Evolutionary conservation across 2,888 invertebrate species (phyloP), one percentile per base, ranked within the genome.

Genomic region (Lepidocyrtinus sp.): DNA sequence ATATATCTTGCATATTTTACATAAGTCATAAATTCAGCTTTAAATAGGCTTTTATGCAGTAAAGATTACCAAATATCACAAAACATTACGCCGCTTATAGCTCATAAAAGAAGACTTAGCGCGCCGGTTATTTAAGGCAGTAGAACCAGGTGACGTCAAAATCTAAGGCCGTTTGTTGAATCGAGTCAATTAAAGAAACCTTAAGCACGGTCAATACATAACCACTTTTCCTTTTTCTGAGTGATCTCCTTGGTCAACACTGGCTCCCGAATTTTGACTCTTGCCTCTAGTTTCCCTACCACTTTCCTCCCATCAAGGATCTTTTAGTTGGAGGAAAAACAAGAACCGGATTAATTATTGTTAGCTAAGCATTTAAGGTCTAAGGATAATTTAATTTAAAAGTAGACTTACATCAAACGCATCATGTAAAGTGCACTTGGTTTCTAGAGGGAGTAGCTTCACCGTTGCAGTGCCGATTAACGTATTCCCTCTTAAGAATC

Each of bases 371-470:
- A n/a, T n/a, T n/a, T n/a, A n/a, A n/a, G n/a, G n/a, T n/a, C n/a
- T n/a, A n/a, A n/a, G n/a, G n/a, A n/a, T n/a, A n/a, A n/a, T n/a
- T n/a, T n/a, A n/a, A n/a, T n/a, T n/a, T n/a, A n/a, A n/a, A n/a
- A n/a, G n/a, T n/a, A n/a, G n/a, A n/a, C 95, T 94, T 90, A 97
- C 97, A 90, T 97, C 96, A 89, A 93, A 96, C 0, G 96, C 94
- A 82, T 98, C 97, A 88, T 99, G 98, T 75, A 98, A 89, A 45
- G 94, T 94, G 88, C 96, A 95, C 81, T 93, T 92, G 0, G 93
- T 94, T 90, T 98, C 98, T 81, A 99, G 90, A n/a, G 94, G 94
- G 86, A 94, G 94, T 84, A 99, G 90, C 88, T 98, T 98, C 15
- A 98, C 93, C 82, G 91, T 92, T 15, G 92, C 94, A 1, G 94